Evolutionary conservation across 92 coral and sea anemone species (phyloP), one percentile per base, ranked within the genome.

Genomic region (Chrysogorgia sp.): DNA sequence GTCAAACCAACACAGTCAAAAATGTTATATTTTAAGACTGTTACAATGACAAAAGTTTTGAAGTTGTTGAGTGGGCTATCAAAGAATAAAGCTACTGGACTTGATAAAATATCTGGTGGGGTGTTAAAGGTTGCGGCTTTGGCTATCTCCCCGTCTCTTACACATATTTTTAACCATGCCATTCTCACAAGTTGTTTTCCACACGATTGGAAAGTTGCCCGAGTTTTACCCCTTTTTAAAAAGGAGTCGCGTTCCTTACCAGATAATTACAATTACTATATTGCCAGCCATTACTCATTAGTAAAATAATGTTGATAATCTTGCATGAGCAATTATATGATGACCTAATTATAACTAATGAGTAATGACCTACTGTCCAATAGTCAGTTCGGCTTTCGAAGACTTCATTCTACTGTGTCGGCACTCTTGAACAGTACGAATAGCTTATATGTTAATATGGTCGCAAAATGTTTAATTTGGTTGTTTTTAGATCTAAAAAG

Each of bases 371-470:
- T 63, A 32, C 83, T 83, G 1, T 25, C 37, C 28, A 64, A 76
- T 9, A 67, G 29, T 25, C 87, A 83, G 47, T 83, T 76, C 52
- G 87, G 87, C 41, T 77, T 83, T 67, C 67, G 83, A 33, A 55
- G 55, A 66, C 40, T 63, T 31, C 76, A 74, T 49, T 82, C 86
- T 0, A 82, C 86, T 25, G 63, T 76, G 25, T 41, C 76, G 15
- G 86, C 82, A 14, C 53, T 82, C 3, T 52, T 81, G 67, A 68
- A 81, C 34, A 49, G 87, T 41, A 65, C 87, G 21, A 76, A 77
- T 58, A 83, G 83, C 86, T 75, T 75, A 75, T 82, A 82, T 49
- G 12, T 82, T 74, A 82, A 75, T 52, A 82, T 82, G 76, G 86
- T 72, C 37, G 52, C 49, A 6, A 82, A 49, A 22, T 74, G 75